Percentiles rank a stretch among this genome's conserved stretches.
phyloP scores from a whole-genome alignment of 2,797 vertebrate genomes.

The Pitangus sulphuratus region DNA sequence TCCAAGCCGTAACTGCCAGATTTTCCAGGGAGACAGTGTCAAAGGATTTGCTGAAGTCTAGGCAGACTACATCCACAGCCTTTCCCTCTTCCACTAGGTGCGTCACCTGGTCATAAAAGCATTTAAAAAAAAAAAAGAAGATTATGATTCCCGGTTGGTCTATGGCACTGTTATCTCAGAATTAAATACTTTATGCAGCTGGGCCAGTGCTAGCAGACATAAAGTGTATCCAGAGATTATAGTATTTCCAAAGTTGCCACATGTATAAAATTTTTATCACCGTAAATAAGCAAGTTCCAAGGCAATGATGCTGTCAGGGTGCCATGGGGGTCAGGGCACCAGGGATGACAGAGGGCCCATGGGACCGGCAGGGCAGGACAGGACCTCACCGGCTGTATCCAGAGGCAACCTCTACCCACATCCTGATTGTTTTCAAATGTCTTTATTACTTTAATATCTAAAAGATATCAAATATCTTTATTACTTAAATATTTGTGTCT shows the following conservation, averaged over 20 bases:
- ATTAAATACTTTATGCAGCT: not conserved
- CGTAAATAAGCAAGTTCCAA: not conserved
- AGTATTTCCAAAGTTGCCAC: not conserved
- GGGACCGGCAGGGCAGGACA: not conserved
- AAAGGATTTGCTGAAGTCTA: not conserved
- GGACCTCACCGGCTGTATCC: not conserved
- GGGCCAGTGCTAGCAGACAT: not conserved
- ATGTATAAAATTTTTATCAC: not conserved
- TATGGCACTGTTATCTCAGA: not conserved
- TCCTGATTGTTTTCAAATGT: not conserved
- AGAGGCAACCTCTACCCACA: not conserved
- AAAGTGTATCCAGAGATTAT: not conserved
- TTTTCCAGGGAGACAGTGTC: not conserved
- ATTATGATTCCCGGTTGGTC: not conserved
- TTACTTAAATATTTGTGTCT: not conserved
- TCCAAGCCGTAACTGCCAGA: accelerated
- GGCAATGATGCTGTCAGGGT: not conserved
- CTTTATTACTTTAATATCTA: not conserved
- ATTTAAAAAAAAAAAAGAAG: not conserved
- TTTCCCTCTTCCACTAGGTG: not conserved
- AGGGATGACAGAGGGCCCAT: not conserved
- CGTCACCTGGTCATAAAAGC: not conserved
- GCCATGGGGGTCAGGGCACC: accelerated
- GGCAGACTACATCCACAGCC: accelerated
- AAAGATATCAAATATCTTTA: not conserved